Evolutionary conservation across 2,113 vertebrate species (phyloP), one percentile per base, ranked within the genome.

Genomic region (Crypturellus undulatus): DNA sequence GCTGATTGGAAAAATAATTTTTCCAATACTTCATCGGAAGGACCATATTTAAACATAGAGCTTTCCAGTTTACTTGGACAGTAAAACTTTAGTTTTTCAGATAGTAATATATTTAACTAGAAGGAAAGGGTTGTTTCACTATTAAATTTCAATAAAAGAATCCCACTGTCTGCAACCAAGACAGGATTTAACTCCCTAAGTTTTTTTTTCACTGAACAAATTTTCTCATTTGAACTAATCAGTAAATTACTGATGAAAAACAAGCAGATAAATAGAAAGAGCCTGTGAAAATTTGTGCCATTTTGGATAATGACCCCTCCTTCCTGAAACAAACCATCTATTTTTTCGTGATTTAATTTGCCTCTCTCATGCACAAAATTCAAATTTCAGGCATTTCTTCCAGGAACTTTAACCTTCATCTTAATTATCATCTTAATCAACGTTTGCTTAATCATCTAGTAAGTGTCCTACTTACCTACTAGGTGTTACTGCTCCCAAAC

Each of bases 31-130:
- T 87, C 58, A 58, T 60, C 63, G 36, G 25, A 84, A 42, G 9
- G 79, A 49, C 24, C 60, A 10, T 70, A 67, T 86, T 67, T 63
- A 83, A 92, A 59, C 17, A 86, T 12, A 6, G 9, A 88, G 52
- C 42, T 63, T 93, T 79, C 36, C 0, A 0, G 9, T 69, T 92
- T 92, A 24, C 69, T 78, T 93, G 21, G 43, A 32, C 0, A 0
- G 13, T 34, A 92, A 83, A 92, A 63, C 12, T 83, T 80, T 6
- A 5, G 4, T 73, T 63, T 49, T 2, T 59, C 4, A 72, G 32
- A 47, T 20, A 15, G 38, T 88, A 83, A 83, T 38, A 21, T 3
- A 83, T 56, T 95, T 73, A 63, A 88, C 58, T 83, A 69, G 8
- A 2, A n/a, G 40, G 3, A 32, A 64, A 76, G 36, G 1, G 3